A percentile compares a stretch with the other conserved stretches of the same genome.
phyloP scores from a whole-genome alignment of 2,888 invertebrate species.

The Dusona sp. region DNA sequence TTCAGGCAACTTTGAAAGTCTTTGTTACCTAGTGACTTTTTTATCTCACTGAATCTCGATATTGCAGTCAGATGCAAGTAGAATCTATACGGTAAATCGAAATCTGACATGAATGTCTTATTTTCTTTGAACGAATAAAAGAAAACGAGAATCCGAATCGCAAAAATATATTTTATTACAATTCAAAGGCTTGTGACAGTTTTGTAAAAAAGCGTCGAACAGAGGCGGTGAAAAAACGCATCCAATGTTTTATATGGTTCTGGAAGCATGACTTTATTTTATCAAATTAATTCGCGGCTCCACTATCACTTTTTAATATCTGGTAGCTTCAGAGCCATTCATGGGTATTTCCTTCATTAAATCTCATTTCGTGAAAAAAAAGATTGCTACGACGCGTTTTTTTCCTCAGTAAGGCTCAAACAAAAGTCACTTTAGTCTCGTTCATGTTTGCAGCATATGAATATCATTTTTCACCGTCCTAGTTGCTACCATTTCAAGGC shows the following conservation, averaged over 20 bases:
- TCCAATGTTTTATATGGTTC: not conserved
- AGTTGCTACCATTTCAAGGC: not conserved
- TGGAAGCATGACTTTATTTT: slow-evolving; percentile 3
- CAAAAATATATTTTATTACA: not conserved
- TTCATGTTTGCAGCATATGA: slow-evolving; percentile 26
- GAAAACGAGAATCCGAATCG: not conserved
- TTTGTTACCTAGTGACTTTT: not conserved
- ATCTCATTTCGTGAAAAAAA: slow-evolving; percentile 2
- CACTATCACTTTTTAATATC: slow-evolving; percentile 1
- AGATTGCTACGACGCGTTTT: slow-evolving; percentile 21
- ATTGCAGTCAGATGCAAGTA: not conserved
- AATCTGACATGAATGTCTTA: not conserved
- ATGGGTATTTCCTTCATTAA: slow-evolving; percentile 28
- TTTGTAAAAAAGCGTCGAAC: not conserved
- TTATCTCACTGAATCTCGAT: not conserved
- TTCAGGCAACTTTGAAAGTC: slow-evolving; percentile 19
- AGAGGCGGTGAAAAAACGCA: not conserved
- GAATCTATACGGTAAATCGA: not conserved
- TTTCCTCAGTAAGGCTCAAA: slow-evolving; percentile 19
- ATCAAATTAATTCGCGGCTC: slow-evolving; percentile 16
- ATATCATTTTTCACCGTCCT: slow-evolving; percentile 27
- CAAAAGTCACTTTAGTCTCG: slow-evolving; percentile 42
- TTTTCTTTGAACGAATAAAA: not conserved
- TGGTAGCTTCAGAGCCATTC: not conserved
- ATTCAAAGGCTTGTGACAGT: not conserved